Base-by-base conservation (phyloP, 2,113 vertebrate genomes). In the Xiphophorus maculatus region DNA sequence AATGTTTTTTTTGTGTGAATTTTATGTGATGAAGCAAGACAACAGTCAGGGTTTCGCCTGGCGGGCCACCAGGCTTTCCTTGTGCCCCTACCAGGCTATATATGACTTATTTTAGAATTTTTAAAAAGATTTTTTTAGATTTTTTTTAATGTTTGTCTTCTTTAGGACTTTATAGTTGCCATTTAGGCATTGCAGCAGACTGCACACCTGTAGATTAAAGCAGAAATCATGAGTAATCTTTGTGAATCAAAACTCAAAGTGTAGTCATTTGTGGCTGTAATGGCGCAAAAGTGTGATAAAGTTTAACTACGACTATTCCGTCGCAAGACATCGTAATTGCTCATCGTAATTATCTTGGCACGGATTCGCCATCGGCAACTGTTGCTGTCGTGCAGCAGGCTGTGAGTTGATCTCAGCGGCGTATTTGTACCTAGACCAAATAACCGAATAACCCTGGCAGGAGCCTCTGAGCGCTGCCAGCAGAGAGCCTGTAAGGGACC, bases 371-470 rank as follows among this genome's bases (percentile, higher is more conserved):
- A 1, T 71, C 42, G 75, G 74, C 87, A 85, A 82, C 80, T 87
- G 85, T 60, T 76, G 71, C 74, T 69, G 80, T 84, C 79, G 84
- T 80, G 82, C 83, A 63, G 71, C 82, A 74, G 77, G 67, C 83
- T 84, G 84, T 48, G 81, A 88, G 85, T 37, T 85, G 85, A 90
- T 83, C 80, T 88, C 84, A 74, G 58, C 32, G 13, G 51, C 66
- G 68, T 82, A 80, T 92, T 89, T 90, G 77, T 83, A 81, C 87
- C 67, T 32, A 83, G 80, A 84, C 82, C 77, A 74, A 73, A 88
- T 85, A 89, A 86, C 73, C 30, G 11, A 73, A 83, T 71, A 82
- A 79, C 74, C 82, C 80, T 27, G 69, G 74, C 82, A 82, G 75
- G 76, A 54, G 70, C 58, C 70, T 84, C 65, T 74, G 66, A 83